Percentiles rank a stretch among this genome's conserved stretches.
Conservation (phyloP, 2,113 vertebrate genomes). For the Daubentonia madagascariensis region DNA sequence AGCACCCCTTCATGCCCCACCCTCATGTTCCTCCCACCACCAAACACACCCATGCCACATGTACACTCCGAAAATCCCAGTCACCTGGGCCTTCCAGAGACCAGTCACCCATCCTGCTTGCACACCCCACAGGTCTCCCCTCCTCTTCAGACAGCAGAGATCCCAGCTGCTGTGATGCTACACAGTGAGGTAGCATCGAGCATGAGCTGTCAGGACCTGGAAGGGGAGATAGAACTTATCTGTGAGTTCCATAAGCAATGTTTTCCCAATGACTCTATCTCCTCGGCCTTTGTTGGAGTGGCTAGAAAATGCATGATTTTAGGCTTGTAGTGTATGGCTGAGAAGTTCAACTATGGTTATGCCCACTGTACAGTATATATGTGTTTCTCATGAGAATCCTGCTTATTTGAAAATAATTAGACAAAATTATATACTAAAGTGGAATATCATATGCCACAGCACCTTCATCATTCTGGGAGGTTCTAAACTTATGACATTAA, state of each 20-base stretch:
- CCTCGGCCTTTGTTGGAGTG: not conserved
- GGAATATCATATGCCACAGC: not conserved
- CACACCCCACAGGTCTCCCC: not conserved
- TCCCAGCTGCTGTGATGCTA: not conserved
- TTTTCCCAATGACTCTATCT: not conserved
- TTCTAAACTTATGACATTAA: not conserved
- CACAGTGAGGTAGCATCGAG: not conserved
- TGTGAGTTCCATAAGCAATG: not conserved
- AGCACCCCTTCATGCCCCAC: not conserved
- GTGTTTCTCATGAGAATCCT: conserved; percentile 3
- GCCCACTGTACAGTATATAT: not conserved
- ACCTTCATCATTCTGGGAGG: not conserved
- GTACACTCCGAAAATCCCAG: not conserved
- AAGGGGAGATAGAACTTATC: not conserved
- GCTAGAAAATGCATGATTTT: not conserved
- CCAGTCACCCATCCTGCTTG: not conserved
- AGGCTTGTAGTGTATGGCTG: not conserved
- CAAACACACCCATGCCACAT: not conserved
- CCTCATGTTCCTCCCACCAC: not conserved
- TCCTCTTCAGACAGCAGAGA: not conserved
- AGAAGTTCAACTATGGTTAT: not conserved
- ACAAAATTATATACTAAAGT: not conserved
- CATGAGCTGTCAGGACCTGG: not conserved
- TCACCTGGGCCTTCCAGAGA: not conserved
- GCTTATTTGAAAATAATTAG: not conserved